Evolutionary conservation across 2,113 vertebrate genomes (phyloP), one percentile per base, ranked within the genome.

Genomic region (Melanocharis versteri): DNA sequence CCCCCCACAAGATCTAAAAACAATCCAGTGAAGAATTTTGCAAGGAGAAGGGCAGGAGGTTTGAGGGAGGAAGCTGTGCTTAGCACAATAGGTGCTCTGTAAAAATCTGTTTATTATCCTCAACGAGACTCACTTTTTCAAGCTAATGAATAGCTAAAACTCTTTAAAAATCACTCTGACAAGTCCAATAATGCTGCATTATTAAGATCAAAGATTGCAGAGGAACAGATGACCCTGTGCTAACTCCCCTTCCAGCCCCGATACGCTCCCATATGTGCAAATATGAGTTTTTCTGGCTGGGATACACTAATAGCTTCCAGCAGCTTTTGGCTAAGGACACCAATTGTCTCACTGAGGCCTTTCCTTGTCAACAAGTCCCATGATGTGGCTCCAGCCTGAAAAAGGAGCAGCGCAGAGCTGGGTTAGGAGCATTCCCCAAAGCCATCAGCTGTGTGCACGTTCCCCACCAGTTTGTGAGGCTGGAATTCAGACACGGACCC

Each of bases 201-300:
- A 78, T 50, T 47, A 47, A 76, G 96, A 96, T 92, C 89, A 95
- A 94, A 94, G 96, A 72, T 44, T 31, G 37, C 82, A 76, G 83
- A 79, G 89, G 18, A 85, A 35, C 73, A 93, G 91, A 94, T 91
- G 95, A 95, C 92, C 83, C 92, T 0, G n/a, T 20, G 20, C 88
- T 84, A 76, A 53, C 71, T 94, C 83, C 65, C 90, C 66, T 82
- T 64, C 65, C 92, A 94, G 92, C 86, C 95, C 83, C 5, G 45
- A 84, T 94, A 78, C 9, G 57, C 94, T 84, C n/a, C 94, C 96
- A 96, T 76, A 94, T 92, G 94, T 90, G 90, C 27, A 5, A 93
- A 51, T 53, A 53, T 14, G 73, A 88, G 33, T 39, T 90, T 30
- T 91, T 75, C 83, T 92, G 94, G 85, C 92, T 31, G 77, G 61